Base-by-base conservation (phyloP, 2,113 vertebrate species). In the Burhinus oedicnemus region DNA sequence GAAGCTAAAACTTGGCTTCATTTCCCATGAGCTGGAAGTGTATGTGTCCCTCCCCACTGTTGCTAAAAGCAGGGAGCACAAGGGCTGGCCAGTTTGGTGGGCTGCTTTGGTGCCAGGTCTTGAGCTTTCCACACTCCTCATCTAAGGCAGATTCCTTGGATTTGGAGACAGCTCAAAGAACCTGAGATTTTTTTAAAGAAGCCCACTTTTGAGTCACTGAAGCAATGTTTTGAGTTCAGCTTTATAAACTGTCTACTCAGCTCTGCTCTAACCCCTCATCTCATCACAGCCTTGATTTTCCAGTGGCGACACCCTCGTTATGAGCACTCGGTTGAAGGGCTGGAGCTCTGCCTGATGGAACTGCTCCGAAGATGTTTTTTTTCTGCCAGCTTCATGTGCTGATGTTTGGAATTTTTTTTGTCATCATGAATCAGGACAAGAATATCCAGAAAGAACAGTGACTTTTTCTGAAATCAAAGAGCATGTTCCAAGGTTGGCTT, bases 211-310 rank as follows among this genome's bases (percentile, higher is more conserved):
- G 27, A 77, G 49, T 49, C 76, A 58, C 27, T 70, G 71, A 80
- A 82, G 62, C 58, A 54, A 15, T 36, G 30, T 65, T 90, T 79
- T 34, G 30, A 32, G 40, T 65, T 54, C 71, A 70, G 76, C 54
- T 75, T 86, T 23, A 15, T 20, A 54, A 83, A 57, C 23, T 21
- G 4, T 49, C 27, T 55, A 17, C 62, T 29, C 58, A 30, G 13
- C 40, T 90, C 71, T 58, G 54, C 75, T 69, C 38, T 34, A 52
- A 7, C 36, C 77, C 49, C 47, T 49, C 72, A 27, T 54, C 70
- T 89, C 81, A 69, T 76, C 89, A 51, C 64, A 79, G 51, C 40
- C 85, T 69, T 91, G 88, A 21, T 94, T 95, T 93, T 76, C 58
- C 9, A 21, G 12, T 47, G 80, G 21, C 54, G 45, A 84, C 57